A percentile compares a stretch with the other conserved stretches of the same genome.
phyloP scores from a whole-genome alignment of 2,113 vertebrate species.

The Tupaia chinensis region DNA sequence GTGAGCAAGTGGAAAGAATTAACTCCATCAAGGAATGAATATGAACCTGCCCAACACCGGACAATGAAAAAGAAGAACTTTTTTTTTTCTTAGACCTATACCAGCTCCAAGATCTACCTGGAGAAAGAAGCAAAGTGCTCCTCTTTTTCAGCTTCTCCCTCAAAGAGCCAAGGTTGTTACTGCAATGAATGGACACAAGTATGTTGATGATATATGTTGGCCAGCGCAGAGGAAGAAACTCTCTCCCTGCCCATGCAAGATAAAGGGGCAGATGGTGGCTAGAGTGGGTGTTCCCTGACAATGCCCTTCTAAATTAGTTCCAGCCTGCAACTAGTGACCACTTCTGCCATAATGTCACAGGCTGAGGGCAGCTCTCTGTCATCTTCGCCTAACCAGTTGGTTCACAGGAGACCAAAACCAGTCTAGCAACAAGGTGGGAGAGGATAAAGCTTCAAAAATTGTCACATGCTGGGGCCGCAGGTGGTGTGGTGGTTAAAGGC shows the following conservation, averaged over 20 bases:
- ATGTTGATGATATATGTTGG: background rate
- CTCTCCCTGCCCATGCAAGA: background rate
- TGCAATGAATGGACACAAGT: background rate
- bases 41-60: background rate
- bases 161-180: background rate
- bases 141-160: constrained; percentile 35
- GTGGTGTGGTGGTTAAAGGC: no score
- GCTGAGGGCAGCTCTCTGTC: background rate
- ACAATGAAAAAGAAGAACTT: background rate
- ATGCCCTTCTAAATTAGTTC: background rate
- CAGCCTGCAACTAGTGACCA: background rate
- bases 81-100: background rate
- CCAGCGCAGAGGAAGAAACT: background rate
- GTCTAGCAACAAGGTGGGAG: constrained; percentile 5
- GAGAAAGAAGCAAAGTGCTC: background rate
- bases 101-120: background rate
- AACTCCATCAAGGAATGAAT: background rate
- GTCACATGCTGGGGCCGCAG: no score
- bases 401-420: constrained; percentile 60
- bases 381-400: constrained; percentile 6
- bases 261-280: background rate
- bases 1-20: constrained; percentile 36
- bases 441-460: constrained; percentile 1
- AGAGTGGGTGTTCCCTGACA: background rate
- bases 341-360: background rate